Evolutionary conservation across 2,797 vertebrate species (phyloP), one percentile per base, ranked within the genome.

Genomic region (Characodon lateralis): DNA sequence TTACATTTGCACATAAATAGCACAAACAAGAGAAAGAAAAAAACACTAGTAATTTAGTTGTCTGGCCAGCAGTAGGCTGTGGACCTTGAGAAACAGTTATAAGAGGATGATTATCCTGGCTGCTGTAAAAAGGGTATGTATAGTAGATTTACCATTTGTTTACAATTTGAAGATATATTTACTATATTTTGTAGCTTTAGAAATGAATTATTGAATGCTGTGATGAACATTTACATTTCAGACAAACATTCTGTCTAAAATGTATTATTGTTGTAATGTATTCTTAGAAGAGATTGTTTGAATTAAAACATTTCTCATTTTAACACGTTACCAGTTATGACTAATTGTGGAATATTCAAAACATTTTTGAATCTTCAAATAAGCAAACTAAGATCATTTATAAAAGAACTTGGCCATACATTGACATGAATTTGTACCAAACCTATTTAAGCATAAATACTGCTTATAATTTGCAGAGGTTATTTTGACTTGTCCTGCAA

Each of bases 1-100:
- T 77, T 86, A 82, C 79, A 85, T 76, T 75, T 79, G 77, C 72
- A 74, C 83, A 87, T 83, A 85, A 86, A 89, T 48, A 79, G 70
- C 24, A 0, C 66, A 16, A 31, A 63, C 71, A 74, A 22, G 68
- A 77, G 73, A 84, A 46, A 16, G 6, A 46, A 76, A 26, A 68
- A 76, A 75, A 88, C 41, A 56, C 22, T 55, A 85, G 76, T 87
- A 80, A 85, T 87, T 79, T 81, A 66, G 58, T 20, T 51, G 78
- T 71, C 56, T 48, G 79, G 55, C 70, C 78, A 65, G 77, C 72
- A 77, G 76, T 22, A 24, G 74, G 83, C 81, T 26, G 6, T 63
- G 18, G 31, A 26, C 48, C 66, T 70, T 55, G 43, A 81, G 75
- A 86, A 78, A 89, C 55, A 72, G 59, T 79, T 73, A 78, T 65